Conservation (phyloP, 2,113 vertebrate species). For the Rhea pennata region DNA sequence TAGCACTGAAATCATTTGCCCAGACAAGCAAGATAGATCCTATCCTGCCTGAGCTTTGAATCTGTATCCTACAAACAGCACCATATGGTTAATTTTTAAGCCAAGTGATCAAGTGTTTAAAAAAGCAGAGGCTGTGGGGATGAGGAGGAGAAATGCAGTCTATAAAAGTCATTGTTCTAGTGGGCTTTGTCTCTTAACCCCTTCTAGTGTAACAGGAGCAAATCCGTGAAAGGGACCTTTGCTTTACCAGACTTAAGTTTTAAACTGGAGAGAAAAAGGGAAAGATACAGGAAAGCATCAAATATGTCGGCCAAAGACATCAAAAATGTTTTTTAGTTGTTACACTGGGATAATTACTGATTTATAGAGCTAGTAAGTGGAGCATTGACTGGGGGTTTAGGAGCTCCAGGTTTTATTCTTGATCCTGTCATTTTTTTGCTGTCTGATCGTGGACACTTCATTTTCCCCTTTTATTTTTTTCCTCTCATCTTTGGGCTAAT, state of each 20-base stretch:
- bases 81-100: conserved; percentile 82
- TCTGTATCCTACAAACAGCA: conserved; percentile 71
- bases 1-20: conserved; percentile 55
- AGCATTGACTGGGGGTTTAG: background rate
- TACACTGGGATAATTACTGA: background rate
- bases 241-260: background rate
- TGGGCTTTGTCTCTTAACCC: background rate
- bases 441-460: background rate
- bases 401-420: background rate
- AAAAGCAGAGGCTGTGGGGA: conserved; percentile 73
- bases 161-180: background rate
- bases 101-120: conserved; percentile 78
- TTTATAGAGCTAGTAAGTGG: background rate
- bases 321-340: background rate
- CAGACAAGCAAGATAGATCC: conserved; percentile 70
- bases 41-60: conserved; percentile 69
- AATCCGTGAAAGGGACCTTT: background rate
- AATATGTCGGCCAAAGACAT: background rate
- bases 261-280: background rate
- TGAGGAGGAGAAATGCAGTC: conserved; percentile 10
- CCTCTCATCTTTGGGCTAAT: background rate
- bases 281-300: background rate
- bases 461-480: background rate
- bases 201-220: fast-evolving
- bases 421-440: background rate